phyloP scores from a whole-genome alignment of 1,140 invertebrate species.

The Lithobius niger region DNA sequence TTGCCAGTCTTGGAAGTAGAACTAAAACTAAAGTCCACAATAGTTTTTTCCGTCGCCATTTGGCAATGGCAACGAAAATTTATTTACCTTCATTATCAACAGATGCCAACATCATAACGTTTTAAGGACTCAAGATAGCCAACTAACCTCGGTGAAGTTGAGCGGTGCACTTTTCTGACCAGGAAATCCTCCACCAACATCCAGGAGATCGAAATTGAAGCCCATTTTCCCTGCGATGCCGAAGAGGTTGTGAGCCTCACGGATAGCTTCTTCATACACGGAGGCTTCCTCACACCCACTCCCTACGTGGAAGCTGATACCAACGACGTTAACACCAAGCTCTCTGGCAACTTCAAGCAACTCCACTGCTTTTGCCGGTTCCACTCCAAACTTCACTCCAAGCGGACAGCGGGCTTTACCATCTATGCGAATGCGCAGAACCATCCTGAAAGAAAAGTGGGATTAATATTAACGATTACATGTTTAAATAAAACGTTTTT shows the following conservation, averaged over 20 bases:
- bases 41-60: no score
- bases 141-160: constrained; percentile 40
- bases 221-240: constrained; percentile 48
- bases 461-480: neutral
- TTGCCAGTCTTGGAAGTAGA: no score
- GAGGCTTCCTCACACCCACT: constrained; percentile 45
- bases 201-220: constrained; percentile 54
- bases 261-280: neutral
- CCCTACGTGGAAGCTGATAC: constrained; percentile 68
- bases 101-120: no score
- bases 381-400: constrained; percentile 92
- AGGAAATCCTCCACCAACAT: constrained; percentile 77
- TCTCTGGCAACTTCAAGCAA: constrained; percentile 60
- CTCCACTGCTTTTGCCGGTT: constrained; percentile 60
- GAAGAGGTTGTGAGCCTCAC: constrained; percentile 51
- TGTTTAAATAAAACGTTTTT: neutral
- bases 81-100: no score
- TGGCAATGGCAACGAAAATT: no score
- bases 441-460: constrained; percentile 44
- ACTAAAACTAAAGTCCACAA: no score
- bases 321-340: constrained; percentile 41
- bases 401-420: constrained; percentile 72
- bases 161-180: constrained; percentile 51
- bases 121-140: no score
- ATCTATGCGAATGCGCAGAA: constrained; percentile 83